A percentile compares a stretch with the other conserved stretches of the same genome.
phyloP scores from a whole-genome alignment of 2,797 vertebrate genomes.

The Silurus aristotelis region DNA sequence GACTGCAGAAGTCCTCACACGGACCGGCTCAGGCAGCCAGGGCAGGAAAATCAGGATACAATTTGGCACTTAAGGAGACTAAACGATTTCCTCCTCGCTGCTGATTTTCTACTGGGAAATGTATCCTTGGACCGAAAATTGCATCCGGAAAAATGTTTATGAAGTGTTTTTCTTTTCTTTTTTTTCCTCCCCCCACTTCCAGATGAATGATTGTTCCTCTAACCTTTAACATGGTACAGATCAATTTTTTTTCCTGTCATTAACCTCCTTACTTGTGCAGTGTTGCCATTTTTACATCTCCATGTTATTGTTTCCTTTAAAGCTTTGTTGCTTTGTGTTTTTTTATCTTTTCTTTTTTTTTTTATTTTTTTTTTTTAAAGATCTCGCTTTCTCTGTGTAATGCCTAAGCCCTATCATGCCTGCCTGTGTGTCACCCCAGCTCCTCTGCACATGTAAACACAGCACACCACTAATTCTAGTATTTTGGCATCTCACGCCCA shows the following conservation, averaged over 20 bases:
- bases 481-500: constrained; percentile 59
- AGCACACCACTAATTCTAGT: constrained; percentile 58
- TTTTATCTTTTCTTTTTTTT: too few species aligned
- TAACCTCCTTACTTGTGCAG: constrained; percentile 79
- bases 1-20: constrained; percentile 87
- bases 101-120: constrained; percentile 96
- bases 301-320: constrained; percentile 69
- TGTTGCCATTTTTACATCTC: constrained; percentile 64
- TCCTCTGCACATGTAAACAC: constrained; percentile 58
- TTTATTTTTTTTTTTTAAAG: neutral
- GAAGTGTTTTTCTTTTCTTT: constrained; percentile 78
- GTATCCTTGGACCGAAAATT: constrained; percentile 97
- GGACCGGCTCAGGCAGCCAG: constrained; percentile 84
- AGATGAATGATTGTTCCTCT: constrained; percentile 97
- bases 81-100: constrained; percentile 99
- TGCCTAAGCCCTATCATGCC: constrained; percentile 47
- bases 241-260: constrained; percentile 78
- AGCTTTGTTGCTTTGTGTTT: constrained; percentile 49
- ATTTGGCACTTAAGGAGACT: constrained; percentile 99
- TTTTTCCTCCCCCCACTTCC: constrained; percentile 45
- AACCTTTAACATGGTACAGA: constrained; percentile 86
- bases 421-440: constrained; percentile 43
- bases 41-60: constrained; percentile 99
- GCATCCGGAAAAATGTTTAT: constrained; percentile 99
- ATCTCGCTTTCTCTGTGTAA: constrained; percentile 22